Evolutionary conservation across 2,113 vertebrate species (phyloP).

Genomic region (Phalacrocorax brasilianus): DNA sequence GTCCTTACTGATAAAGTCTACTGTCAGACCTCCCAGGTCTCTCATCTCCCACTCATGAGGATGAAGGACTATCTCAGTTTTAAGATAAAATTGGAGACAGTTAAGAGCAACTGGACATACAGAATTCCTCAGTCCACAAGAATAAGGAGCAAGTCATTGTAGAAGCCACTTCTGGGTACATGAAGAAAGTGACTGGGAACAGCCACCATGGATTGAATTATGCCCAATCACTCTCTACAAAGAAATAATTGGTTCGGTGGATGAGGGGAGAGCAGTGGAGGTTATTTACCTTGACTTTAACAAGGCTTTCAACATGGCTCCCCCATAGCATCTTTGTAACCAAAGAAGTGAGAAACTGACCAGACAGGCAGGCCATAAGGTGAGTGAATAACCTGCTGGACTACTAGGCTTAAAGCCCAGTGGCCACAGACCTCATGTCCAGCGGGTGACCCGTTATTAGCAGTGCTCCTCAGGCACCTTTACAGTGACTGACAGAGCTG

Average conservation of each 20-base stretch:
- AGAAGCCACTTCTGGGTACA: background rate
- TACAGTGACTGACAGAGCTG: background rate
- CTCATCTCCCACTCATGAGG: background rate
- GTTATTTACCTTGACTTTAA: background rate
- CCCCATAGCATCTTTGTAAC: background rate
- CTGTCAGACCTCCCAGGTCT: background rate
- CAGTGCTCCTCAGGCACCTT: background rate
- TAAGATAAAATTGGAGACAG: background rate
- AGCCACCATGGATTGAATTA: background rate
- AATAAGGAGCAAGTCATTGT: background rate
- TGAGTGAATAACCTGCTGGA: background rate
- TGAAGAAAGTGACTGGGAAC: background rate
- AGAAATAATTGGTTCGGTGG: background rate
- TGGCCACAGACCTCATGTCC: background rate
- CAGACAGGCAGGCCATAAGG: background rate
- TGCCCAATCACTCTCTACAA: background rate
- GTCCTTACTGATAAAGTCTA: background rate
- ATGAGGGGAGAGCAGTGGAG: background rate
- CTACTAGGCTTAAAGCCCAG: background rate
- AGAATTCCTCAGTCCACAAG: background rate
- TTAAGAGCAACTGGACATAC: background rate
- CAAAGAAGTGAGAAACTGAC: fast-evolving
- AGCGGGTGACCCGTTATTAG: background rate
- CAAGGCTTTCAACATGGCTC: background rate
- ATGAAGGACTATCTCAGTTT: background rate